Conservation (phyloP, 2,888 invertebrate genomes). For the Eulithis prunata region DNA sequence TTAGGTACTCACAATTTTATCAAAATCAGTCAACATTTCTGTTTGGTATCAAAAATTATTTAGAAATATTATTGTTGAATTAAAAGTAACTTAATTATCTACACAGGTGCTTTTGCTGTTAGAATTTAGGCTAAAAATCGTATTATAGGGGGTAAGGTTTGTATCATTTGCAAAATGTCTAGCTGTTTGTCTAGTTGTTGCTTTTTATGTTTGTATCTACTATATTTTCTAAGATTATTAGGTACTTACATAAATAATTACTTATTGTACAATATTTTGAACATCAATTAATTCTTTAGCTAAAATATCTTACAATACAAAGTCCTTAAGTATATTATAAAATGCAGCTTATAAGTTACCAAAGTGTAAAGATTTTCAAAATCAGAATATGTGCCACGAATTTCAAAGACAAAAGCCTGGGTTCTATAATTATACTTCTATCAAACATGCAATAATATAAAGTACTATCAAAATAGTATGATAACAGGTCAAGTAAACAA, state of each 20-base stretch:
- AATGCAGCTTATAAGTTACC: conserved; percentile 17
- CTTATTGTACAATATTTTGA: conserved; percentile 59
- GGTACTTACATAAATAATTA: conserved; percentile 26
- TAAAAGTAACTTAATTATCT: neutral
- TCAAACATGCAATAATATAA: conserved; percentile 6
- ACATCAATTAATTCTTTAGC: conserved; percentile 44
- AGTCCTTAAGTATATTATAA: conserved; percentile 13
- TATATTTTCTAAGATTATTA: conserved; percentile 29
- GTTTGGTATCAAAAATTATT: neutral
- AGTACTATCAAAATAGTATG: conserved; percentile 13
- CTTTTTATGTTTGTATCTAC: neutral
- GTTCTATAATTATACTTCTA: neutral
- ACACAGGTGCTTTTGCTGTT: conserved; percentile 14
- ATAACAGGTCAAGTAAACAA: conserved; percentile 26
- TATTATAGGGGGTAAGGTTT: no score
- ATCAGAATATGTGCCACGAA: conserved; percentile 8
- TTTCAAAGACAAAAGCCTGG: conserved; percentile 7
- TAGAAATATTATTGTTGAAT: conserved; percentile 2
- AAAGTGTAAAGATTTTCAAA: conserved; percentile 19
- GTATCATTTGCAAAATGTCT: conserved; percentile 1
- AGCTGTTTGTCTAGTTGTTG: neutral
- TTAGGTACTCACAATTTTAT: conserved; percentile 4
- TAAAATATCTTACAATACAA: conserved; percentile 21
- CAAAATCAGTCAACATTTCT: conserved; percentile 13
- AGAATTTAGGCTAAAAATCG: conserved; percentile 25